A percentile compares a stretch with the other conserved stretches of the same genome.
Evolutionary conservation across 2,888 invertebrate species (phyloP).

Genomic region (Pyrochroa serraticornis): DNA sequence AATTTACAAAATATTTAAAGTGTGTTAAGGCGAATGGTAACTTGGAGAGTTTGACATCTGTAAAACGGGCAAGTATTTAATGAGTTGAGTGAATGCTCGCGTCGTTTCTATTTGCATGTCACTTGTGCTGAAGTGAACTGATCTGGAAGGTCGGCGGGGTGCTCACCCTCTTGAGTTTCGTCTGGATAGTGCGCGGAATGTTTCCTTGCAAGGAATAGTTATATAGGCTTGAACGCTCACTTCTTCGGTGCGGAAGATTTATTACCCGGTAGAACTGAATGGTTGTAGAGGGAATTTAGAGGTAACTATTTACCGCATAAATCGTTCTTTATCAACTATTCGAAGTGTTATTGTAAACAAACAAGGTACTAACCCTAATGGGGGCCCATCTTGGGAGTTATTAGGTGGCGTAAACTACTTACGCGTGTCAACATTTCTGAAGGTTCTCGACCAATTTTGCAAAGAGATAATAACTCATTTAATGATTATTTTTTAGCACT

Average conservation of each 20-base stretch:
- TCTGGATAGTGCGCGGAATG: conserved; percentile 35
- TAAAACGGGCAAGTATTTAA: conserved; percentile 49
- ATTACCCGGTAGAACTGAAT: conserved; percentile 52
- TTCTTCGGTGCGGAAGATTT: conserved; percentile 49
- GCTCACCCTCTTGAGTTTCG: conserved; percentile 30
- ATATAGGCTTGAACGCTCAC: conserved; percentile 37
- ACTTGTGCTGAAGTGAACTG: conserved; percentile 51
- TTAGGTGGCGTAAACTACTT: not conserved
- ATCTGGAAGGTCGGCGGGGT: conserved; percentile 47
- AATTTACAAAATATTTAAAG: conserved; percentile 44
- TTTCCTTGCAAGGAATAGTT: conserved; percentile 40
- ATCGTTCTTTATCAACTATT: conserved; percentile 51
- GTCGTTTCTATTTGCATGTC: conserved; percentile 55
- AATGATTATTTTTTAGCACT: no score
- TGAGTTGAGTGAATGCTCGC: conserved; percentile 51
- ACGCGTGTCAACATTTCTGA: no score
- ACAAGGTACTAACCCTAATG: not conserved
- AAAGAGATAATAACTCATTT: no score
- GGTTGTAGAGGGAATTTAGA: conserved; percentile 54
- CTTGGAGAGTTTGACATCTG: conserved; percentile 43
- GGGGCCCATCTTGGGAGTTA: not conserved
- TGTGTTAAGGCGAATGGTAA: conserved; percentile 37
- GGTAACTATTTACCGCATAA: conserved; percentile 55
- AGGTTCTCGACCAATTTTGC: no score
- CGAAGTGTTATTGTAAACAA: conserved; percentile 21